These are phyloP conservation scores for Xenopus petersii DNA, from an alignment of 2,797 vertebrate genomes.

Conservation along the genomic window DNA sequence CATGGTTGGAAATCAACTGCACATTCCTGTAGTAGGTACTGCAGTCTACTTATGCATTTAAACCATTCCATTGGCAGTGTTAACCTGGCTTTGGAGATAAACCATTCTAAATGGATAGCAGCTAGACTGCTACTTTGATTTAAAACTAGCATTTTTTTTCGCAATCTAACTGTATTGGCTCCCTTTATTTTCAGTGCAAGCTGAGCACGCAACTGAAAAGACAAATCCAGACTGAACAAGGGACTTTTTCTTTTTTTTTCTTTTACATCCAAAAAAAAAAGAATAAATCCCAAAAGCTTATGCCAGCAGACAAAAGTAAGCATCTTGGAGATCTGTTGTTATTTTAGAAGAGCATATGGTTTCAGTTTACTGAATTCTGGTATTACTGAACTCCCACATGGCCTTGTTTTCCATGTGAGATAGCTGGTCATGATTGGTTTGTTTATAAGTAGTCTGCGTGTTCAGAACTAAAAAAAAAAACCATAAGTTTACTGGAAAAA, in stretches of 20 bases:
- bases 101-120: no score
- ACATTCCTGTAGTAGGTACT: no score
- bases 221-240: background rate
- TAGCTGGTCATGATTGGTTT: slow-evolving; percentile 8
- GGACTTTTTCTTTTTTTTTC: background rate
- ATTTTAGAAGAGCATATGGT: slow-evolving; percentile 34
- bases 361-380: slow-evolving; percentile 39
- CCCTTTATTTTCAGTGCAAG: background rate
- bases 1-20: no score
- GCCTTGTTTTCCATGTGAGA: slow-evolving; percentile 35
- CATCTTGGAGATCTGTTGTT: slow-evolving; percentile 37
- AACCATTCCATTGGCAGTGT: no score
- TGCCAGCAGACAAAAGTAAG: slow-evolving; percentile 24
- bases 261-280: slow-evolving; percentile 3
- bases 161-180: no score
- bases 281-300: slow-evolving; percentile 14
- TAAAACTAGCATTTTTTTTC: background rate
- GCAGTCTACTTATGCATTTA: no score
- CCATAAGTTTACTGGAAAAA: no score
- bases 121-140: no score
- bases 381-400: slow-evolving; percentile 34
- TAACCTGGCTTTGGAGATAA: no score
- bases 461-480: slow-evolving; percentile 16
- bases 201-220: background rate
- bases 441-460: slow-evolving; percentile 2